These are phyloP conservation scores for Rattus norvegicus DNA, from an alignment of 2,113 vertebrate genomes.

Conservation along the genomic window DNA sequence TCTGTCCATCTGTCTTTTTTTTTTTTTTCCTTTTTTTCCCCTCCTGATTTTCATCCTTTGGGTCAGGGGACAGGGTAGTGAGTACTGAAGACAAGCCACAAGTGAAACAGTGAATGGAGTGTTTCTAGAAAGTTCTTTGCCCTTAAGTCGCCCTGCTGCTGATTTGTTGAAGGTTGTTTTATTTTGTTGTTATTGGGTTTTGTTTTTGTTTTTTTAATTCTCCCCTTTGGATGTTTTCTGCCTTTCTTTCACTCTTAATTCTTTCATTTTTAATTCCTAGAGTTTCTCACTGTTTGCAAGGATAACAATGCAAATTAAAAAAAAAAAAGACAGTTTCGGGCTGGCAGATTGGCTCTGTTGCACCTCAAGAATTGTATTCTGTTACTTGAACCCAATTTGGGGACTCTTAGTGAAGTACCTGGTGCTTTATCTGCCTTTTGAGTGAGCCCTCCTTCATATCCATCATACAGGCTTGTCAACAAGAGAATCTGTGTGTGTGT, in stretches of 20 bases:
- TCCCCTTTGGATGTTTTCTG: not conserved
- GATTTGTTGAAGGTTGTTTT: not conserved
- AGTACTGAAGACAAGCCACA: not conserved
- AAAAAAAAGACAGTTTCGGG: not conserved
- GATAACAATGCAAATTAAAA: not conserved
- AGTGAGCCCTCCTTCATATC: not conserved
- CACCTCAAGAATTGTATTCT: not conserved
- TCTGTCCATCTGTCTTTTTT: not conserved
- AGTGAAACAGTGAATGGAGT: not conserved
- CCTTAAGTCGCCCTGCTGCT: not conserved
- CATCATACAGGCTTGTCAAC: not conserved
- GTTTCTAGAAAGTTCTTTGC: constrained; percentile 54
- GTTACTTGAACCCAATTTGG: constrained; percentile 30
- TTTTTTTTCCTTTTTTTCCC: not conserved
- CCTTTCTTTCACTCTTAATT: not conserved
- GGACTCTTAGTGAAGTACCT: constrained; percentile 25
- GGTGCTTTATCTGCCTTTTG: constrained; percentile 36
- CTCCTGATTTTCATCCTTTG: constrained; percentile 37
- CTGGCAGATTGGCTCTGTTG: constrained; percentile 9
- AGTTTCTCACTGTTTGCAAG: constrained; percentile 13
- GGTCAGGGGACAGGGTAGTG: not conserved
- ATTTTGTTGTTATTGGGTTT: not conserved
- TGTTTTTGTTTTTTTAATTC: not conserved
- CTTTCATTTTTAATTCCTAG: not conserved
- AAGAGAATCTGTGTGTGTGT: not conserved